A percentile compares a stretch with the other conserved stretches of the same genome.
Conservation (phyloP, 1,140 invertebrate genomes). For the Drosophila orosa region DNA sequence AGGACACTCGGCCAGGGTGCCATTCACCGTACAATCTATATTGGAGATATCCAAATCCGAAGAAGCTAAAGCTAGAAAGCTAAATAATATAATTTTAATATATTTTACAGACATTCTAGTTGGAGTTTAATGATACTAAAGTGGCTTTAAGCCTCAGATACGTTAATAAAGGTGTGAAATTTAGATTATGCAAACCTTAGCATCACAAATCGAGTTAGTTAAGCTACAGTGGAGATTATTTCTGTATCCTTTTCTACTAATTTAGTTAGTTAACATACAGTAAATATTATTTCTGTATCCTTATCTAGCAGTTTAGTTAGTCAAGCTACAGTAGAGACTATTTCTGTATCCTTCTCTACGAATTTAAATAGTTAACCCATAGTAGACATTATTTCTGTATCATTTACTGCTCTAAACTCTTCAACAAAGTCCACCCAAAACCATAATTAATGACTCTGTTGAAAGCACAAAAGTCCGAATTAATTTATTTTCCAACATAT, state of each 20-base stretch:
- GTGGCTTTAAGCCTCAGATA: rapidly evolving
- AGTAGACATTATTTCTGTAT: not conserved
- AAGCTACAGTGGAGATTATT: too few species aligned
- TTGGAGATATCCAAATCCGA: not conserved
- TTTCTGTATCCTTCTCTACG: not conserved
- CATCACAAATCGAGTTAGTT: not conserved
- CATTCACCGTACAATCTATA: constrained; percentile 14
- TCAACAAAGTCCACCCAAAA: not conserved
- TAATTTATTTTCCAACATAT: constrained; percentile 10
- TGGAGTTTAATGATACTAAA: not conserved
- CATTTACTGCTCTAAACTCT: not conserved
- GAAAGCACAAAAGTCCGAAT: not conserved
- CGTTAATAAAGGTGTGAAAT: not conserved
- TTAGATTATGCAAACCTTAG: not conserved
- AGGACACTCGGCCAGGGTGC: constrained; percentile 13
- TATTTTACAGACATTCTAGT: not conserved
- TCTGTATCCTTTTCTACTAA: not conserved
- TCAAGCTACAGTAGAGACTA: too few species aligned
- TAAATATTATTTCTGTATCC: too few species aligned
- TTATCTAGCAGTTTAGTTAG: too few species aligned
- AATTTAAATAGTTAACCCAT: not conserved
- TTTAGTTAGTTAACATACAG: too few species aligned
- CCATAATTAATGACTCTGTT: constrained; percentile 4
- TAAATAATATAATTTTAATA: not conserved
- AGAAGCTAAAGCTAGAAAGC: not conserved